Evolutionary conservation across 2,888 invertebrate species (phyloP).

Genomic region (Sipha maydis): DNA sequence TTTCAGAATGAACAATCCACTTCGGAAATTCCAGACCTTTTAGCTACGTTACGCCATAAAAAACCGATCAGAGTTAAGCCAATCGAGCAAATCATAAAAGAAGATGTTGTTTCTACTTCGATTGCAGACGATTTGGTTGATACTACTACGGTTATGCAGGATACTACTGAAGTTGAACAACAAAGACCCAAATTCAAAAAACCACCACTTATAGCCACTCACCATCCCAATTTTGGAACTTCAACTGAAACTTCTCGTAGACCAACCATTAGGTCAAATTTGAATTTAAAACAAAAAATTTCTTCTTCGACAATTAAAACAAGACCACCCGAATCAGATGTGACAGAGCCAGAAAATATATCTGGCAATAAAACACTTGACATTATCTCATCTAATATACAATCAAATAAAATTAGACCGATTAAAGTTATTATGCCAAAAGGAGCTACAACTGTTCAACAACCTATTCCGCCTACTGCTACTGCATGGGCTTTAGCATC

Average conservation of each 20-base stretch:
- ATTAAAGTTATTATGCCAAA: conserved; percentile 45
- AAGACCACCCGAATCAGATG: conserved; percentile 12
- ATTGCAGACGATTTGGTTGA: conserved; percentile 23
- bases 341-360: conserved; percentile 16
- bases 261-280: conserved; percentile 39
- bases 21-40: conserved; percentile 43
- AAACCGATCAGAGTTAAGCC: conserved; percentile 44
- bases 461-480: conserved; percentile 70
- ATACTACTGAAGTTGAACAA: conserved; percentile 12
- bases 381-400: background rate
- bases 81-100: conserved; percentile 22
- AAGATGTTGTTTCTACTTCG: conserved; percentile 15
- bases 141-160: conserved; percentile 7
- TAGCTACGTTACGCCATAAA: conserved; percentile 22
- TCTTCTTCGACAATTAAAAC: conserved; percentile 34
- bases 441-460: conserved; percentile 38
- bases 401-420: conserved; percentile 36
- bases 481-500: conserved; percentile 72
- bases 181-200: conserved; percentile 53
- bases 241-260: conserved; percentile 48
- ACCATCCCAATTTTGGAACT: conserved; percentile 53
- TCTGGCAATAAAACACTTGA: conserved; percentile 11
- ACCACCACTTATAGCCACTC: conserved; percentile 53
- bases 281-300: conserved; percentile 56
- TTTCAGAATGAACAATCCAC: conserved; percentile 52